A percentile compares a stretch with the other conserved stretches of the same genome.
phyloP scores from a whole-genome alignment of 2,113 vertebrate species.

The Toxotes chatareus region DNA sequence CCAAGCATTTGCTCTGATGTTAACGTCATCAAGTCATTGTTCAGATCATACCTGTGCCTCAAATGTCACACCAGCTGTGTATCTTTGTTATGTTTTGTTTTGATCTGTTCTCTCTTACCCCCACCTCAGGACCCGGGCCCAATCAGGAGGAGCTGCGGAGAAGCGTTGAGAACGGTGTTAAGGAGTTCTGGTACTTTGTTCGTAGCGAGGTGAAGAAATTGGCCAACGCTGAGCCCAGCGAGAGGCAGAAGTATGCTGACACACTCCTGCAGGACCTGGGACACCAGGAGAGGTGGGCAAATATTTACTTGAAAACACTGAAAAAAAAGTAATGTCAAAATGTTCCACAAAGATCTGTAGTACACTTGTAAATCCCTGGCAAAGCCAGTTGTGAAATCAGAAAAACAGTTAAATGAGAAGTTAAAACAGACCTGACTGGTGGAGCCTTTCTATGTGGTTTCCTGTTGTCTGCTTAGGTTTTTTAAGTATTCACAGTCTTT shows the following conservation, averaged over 20 bases:
- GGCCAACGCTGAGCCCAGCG: constrained; percentile 87
- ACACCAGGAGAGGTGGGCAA: constrained; percentile 93
- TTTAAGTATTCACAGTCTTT: not conserved
- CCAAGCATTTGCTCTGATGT: constrained; percentile 28
- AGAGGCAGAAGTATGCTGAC: constrained; percentile 90
- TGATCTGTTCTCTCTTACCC: constrained; percentile 10
- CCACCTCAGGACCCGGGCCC: constrained; percentile 88
- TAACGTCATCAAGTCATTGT: constrained; percentile 13
- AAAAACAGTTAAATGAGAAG: not conserved
- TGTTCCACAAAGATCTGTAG: not conserved
- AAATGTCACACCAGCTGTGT: constrained; percentile 27
- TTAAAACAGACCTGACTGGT: not conserved
- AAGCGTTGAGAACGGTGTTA: constrained; percentile 94
- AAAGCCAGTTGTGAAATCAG: not conserved
- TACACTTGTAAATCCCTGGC: not conserved
- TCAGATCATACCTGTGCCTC: constrained; percentile 29
- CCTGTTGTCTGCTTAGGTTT: not conserved
- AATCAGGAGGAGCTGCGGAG: constrained; percentile 94
- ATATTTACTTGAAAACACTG: not conserved
- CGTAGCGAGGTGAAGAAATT: constrained; percentile 96
- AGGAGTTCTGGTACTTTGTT: constrained; percentile 98
- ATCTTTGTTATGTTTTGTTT: constrained; percentile 26
- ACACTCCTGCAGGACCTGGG: constrained; percentile 94
- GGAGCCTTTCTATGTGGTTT: not conserved
- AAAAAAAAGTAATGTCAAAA: not conserved